Percentiles rank a stretch among this genome's conserved stretches.
Conservation (phyloP, 2,113 vertebrate species). For the Pseudorectes ferrugineus region DNA sequence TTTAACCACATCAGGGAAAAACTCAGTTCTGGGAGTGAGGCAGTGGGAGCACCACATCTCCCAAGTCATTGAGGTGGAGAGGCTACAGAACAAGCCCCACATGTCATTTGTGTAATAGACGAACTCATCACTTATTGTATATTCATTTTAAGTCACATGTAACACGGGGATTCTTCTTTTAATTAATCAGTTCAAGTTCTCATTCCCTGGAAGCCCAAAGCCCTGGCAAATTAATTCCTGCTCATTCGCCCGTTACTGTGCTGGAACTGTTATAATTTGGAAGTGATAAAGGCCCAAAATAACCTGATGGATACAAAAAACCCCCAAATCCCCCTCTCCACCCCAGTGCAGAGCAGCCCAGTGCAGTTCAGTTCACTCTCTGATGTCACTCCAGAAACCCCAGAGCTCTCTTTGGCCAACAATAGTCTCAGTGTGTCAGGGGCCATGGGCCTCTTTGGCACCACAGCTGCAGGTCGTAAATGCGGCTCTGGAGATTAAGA, state of each 20-base stretch:
- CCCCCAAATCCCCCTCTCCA: neutral
- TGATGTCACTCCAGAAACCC: neutral
- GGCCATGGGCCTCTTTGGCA: conserved; percentile 17
- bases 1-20: neutral
- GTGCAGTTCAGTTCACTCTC: neutral
- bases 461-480: conserved; percentile 46
- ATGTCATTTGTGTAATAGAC: neutral
- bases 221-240: neutral
- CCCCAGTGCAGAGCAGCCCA: neutral
- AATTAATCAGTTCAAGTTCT: neutral
- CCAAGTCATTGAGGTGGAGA: neutral
- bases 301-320: neutral
- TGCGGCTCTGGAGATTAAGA: conserved; percentile 12
- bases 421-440: neutral
- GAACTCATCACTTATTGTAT: neutral
- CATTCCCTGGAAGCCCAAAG: neutral
- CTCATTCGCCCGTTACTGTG: neutral
- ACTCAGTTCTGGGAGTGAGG: neutral
- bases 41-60: neutral
- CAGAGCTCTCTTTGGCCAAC: conserved; percentile 20
- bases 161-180: neutral
- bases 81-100: neutral
- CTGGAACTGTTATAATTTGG: neutral
- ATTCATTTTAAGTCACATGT: neutral
- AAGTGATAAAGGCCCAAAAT: neutral